Conservation (phyloP, 2,113 vertebrate genomes). For the Triplophysa tibetana region DNA sequence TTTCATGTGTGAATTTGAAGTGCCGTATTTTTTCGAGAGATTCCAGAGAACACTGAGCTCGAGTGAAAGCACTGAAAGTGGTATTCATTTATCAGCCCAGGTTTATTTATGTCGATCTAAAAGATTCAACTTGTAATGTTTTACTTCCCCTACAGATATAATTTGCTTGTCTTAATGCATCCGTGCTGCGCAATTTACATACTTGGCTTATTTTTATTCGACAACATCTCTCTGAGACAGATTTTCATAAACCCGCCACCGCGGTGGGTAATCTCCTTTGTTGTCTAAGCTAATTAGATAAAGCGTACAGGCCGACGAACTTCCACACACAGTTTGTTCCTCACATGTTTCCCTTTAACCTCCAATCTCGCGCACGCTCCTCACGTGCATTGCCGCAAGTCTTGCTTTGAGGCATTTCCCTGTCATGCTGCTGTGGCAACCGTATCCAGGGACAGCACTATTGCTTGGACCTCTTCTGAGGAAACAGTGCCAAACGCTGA, state of each 20-base stretch:
- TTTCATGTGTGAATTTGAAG: too few species aligned
- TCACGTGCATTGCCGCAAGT: not conserved
- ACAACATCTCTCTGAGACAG: not conserved
- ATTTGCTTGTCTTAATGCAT: constrained; percentile 1
- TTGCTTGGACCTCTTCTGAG: constrained; percentile 52
- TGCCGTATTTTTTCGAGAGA: too few species aligned
- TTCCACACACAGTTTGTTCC: not conserved
- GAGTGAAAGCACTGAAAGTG: not conserved
- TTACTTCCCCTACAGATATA: not conserved
- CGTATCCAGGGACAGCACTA: constrained; percentile 69
- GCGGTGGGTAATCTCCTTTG: not conserved
- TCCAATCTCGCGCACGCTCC: not conserved
- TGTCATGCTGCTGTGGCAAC: constrained; percentile 68
- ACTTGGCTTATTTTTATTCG: not conserved
- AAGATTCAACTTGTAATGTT: not conserved
- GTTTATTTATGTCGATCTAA: not conserved
- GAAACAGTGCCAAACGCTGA: constrained; percentile 54
- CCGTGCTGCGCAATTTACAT: not conserved
- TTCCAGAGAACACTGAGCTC: not conserved
- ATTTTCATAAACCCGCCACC: constrained; percentile 4
- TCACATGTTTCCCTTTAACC: not conserved
- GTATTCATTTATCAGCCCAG: too few species aligned
- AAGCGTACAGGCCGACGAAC: not conserved
- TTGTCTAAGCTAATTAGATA: constrained; percentile 12
- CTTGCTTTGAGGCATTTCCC: constrained; percentile 58